These are phyloP conservation scores for Papilio glaucus DNA, from an alignment of 1,140 invertebrate genomes.

Conservation along the genomic window DNA sequence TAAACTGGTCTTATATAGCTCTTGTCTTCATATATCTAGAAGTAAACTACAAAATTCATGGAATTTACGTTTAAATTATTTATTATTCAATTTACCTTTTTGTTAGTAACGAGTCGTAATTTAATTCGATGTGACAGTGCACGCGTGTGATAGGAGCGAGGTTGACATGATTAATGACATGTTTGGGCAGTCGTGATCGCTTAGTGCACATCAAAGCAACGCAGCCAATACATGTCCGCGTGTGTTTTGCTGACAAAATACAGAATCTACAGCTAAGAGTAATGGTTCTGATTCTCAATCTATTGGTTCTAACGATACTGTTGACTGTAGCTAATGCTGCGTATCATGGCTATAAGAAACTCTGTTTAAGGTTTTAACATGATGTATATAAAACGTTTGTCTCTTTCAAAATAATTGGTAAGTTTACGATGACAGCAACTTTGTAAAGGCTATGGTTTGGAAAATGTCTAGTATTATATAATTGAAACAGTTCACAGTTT, in stretches of 20 bases:
- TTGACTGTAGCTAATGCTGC: too few species aligned
- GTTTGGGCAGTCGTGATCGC: constrained; percentile 45
- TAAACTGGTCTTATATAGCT: constrained; percentile 71
- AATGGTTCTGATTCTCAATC: constrained; percentile 7
- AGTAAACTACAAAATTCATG: neutral
- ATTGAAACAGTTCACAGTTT: too few species aligned
- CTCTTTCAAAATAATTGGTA: too few species aligned
- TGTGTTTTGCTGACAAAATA: constrained; percentile 55
- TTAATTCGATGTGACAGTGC: constrained; percentile 49
- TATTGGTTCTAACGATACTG: neutral
- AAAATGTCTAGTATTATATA: too few species aligned
- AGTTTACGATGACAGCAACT: too few species aligned
- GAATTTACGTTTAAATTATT: constrained; percentile 15
- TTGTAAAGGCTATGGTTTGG: too few species aligned
- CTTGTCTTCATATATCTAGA: constrained; percentile 37
- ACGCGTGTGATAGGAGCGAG: constrained; percentile 55
- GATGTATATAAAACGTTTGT: too few species aligned
- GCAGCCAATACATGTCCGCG: constrained; percentile 54
- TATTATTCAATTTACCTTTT: constrained; percentile 31
- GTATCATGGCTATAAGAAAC: too few species aligned
- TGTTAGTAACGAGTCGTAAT: constrained; percentile 23
- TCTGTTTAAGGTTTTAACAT: too few species aligned
- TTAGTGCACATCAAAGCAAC: constrained; percentile 59
- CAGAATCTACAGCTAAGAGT: constrained; percentile 46
- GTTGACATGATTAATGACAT: constrained; percentile 70